phyloP scores from a whole-genome alignment of 2,888 invertebrate genomes.

The Leucoma salicis region DNA sequence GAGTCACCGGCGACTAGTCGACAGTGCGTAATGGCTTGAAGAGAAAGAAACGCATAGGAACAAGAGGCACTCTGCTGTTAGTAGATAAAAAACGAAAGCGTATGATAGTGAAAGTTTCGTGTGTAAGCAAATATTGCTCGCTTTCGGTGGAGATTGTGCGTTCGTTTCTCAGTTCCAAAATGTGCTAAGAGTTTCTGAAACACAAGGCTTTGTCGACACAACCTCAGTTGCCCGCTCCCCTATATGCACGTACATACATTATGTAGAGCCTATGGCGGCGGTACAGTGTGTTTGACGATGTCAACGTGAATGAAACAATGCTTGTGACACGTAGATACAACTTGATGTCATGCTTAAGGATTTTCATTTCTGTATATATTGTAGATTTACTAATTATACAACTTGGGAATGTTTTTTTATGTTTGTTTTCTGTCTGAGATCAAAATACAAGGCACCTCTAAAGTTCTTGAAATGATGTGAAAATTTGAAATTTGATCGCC shows the following conservation, averaged over 20 bases:
- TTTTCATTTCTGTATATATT: background rate
- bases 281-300: constrained; percentile 60
- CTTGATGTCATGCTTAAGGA: background rate
- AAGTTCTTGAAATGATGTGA: too few species aligned
- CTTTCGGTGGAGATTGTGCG: constrained; percentile 76
- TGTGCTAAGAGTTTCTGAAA: constrained; percentile 59
- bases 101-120: constrained; percentile 81
- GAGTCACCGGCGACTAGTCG: too few species aligned
- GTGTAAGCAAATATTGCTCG: constrained; percentile 81
- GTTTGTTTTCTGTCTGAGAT: too few species aligned
- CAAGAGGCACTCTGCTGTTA: constrained; percentile 57
- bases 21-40: too few species aligned
- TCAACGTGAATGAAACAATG: constrained; percentile 72
- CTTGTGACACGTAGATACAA: constrained; percentile 62
- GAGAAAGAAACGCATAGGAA: constrained; percentile 52
- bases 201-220: constrained; percentile 48
- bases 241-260: constrained; percentile 61
- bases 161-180: constrained; percentile 64
- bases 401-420: too few species aligned
- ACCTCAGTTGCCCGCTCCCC: constrained; percentile 32
- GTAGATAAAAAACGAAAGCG: constrained; percentile 79
- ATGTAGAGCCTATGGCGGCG: constrained; percentile 53
- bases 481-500: too few species aligned
- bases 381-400: background rate
- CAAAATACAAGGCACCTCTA: too few species aligned